Evolutionary conservation across 2,888 invertebrate species (phyloP).

Genomic region (Hermaeophaga mercurialis): DNA sequence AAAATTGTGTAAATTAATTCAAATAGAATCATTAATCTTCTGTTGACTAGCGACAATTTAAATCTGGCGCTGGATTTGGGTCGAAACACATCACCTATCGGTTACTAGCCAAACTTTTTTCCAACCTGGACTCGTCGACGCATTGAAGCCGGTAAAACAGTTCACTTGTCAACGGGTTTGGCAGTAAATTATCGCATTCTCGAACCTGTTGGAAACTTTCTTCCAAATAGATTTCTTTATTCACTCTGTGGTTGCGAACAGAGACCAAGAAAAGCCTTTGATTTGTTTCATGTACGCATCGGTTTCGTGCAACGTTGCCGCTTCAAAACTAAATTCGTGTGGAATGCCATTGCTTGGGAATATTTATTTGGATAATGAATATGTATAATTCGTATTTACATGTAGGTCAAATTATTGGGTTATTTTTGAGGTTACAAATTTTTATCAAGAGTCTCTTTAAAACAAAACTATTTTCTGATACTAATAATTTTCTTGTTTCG

Average conservation of each 20-base stretch:
- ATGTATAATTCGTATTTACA: too few relatives aligned
- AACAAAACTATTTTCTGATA: too few relatives aligned
- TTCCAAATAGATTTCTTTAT: slow-evolving; percentile 36
- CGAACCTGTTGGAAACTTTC: slow-evolving; percentile 28
- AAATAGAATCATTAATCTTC: too few relatives aligned
- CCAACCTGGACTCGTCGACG: slow-evolving; percentile 28
- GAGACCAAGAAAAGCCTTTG: slow-evolving; percentile 11
- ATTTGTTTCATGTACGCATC: slow-evolving; percentile 19
- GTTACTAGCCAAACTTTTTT: slow-evolving; percentile 52
- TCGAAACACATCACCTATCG: slow-evolving; percentile 49
- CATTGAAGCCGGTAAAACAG: slow-evolving; percentile 52
- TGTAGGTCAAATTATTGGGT: too few relatives aligned
- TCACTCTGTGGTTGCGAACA: slow-evolving; percentile 8
- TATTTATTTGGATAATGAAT: too few relatives aligned
- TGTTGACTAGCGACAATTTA: too few relatives aligned
- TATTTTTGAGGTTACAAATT: too few relatives aligned
- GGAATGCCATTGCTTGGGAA: too few relatives aligned
- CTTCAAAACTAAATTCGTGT: background rate
- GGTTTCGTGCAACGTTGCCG: slow-evolving; percentile 7
- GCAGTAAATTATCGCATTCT: slow-evolving; percentile 33
- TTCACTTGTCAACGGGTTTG: slow-evolving; percentile 39
- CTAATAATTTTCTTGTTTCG: too few relatives aligned
- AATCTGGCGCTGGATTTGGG: slow-evolving; percentile 31
- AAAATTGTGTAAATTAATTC: too few relatives aligned
- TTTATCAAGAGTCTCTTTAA: too few relatives aligned